These are phyloP conservation scores for Trichoplax adhaerens DNA, from an alignment of 37 sponge, comb jelly and placozoan genomes.

Conservation along the genomic window DNA sequence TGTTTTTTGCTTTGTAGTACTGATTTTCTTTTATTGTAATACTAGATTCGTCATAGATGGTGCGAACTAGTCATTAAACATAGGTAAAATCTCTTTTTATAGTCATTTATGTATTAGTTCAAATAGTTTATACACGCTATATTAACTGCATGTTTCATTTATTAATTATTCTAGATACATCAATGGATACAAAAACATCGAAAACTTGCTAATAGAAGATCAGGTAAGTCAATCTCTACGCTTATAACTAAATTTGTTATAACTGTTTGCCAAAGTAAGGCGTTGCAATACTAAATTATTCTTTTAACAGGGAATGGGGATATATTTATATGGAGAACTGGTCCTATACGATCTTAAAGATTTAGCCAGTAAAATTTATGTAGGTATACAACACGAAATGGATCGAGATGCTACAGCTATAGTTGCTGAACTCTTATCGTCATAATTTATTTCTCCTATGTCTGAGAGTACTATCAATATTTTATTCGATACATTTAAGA, in stretches of 20 bases:
- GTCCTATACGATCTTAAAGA: neutral
- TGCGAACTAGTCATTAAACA: slow-evolving; percentile 6
- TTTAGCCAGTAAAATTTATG: neutral
- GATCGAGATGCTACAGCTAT: neutral
- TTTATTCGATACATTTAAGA: too few species aligned
- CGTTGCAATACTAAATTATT: neutral
- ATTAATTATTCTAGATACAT: neutral
- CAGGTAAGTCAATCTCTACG: neutral
- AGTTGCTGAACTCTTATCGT: neutral
- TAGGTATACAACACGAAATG: neutral
- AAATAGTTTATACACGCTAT: too few species aligned
- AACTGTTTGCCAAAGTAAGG: neutral
- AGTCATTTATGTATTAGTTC: too few species aligned
- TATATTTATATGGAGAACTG: slow-evolving; percentile 7
- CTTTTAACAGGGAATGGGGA: slow-evolving; percentile 4
- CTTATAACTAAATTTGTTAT: neutral
- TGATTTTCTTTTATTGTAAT: neutral
- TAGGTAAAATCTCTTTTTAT: neutral
- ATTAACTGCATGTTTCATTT: neutral
- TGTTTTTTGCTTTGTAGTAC: too few species aligned
- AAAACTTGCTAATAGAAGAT: slow-evolving; percentile 4
- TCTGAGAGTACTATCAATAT: too few species aligned
- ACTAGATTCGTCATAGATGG: slow-evolving; percentile 6
- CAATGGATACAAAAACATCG: neutral
- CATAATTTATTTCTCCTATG: too few species aligned